Percentiles rank a stretch among this genome's conserved stretches.
These are phyloP conservation scores for Leptopilina myrica DNA, from an alignment of 2,888 invertebrate genomes.

Conservation along the genomic window DNA sequence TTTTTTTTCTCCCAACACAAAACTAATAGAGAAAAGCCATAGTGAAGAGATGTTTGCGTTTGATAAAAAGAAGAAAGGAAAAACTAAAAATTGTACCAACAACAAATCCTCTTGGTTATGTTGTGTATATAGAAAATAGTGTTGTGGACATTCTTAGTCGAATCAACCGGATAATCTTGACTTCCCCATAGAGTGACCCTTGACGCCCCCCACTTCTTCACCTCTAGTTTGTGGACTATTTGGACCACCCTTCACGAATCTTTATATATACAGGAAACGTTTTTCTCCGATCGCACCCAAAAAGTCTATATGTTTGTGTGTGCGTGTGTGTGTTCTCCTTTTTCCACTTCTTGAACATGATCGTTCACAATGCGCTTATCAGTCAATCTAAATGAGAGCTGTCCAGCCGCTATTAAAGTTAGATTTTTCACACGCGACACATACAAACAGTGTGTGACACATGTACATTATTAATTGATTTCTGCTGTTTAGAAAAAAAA, in stretches of 20 bases:
- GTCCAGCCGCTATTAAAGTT: neutral
- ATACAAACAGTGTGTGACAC: too few relatives aligned
- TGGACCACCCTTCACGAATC: slow-evolving; percentile 10
- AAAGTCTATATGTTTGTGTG: neutral
- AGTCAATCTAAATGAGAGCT: slow-evolving; percentile 25
- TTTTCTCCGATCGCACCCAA: slow-evolving; percentile 7
- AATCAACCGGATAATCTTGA: slow-evolving; percentile 55
- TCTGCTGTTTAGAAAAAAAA: too few relatives aligned
- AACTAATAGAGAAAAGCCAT: slow-evolving; percentile 1
- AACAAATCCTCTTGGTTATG: slow-evolving; percentile 50
- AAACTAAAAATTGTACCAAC: slow-evolving; percentile 31
- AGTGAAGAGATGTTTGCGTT: slow-evolving; percentile 30
- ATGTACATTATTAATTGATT: too few relatives aligned
- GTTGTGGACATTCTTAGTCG: slow-evolving; percentile 48
- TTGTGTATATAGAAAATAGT: slow-evolving; percentile 50
- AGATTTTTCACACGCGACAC: neutral
- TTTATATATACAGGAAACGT: neutral
- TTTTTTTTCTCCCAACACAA: slow-evolving; percentile 1
- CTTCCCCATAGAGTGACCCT: slow-evolving; percentile 45
- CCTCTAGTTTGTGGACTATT: slow-evolving; percentile 42
- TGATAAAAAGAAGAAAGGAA: slow-evolving; percentile 13
- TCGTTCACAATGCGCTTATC: slow-evolving; percentile 14
- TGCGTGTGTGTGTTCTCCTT: neutral
- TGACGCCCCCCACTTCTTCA: too few relatives aligned
- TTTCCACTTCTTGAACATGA: slow-evolving; percentile 26